Conservation (phyloP, 2,797 vertebrate genomes). For the Brachyalestes nurse region DNA sequence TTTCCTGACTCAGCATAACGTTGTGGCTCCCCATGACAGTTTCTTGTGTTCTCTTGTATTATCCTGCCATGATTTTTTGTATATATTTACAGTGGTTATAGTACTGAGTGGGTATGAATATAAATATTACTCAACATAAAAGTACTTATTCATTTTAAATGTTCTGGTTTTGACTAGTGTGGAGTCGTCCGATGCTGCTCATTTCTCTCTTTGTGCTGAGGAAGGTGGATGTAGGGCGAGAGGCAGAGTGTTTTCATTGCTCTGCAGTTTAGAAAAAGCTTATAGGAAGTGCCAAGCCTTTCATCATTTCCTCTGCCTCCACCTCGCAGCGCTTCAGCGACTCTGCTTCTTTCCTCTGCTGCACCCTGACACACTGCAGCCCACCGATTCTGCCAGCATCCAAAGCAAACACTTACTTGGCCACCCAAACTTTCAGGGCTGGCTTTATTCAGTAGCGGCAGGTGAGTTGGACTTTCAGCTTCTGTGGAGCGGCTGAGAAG, state of each 20-base stretch:
- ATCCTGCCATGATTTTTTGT: neutral
- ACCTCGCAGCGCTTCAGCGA: conserved; percentile 55
- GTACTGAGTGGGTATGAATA: conserved; percentile 13
- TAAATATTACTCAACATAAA: neutral
- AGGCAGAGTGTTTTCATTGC: neutral
- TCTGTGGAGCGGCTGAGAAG: conserved; percentile 63
- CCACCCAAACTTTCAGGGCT: neutral
- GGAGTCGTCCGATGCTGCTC: no score
- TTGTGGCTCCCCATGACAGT: no score
- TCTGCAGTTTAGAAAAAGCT: conserved; percentile 38
- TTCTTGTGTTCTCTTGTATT: no score
- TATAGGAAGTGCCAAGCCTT: conserved; percentile 53
- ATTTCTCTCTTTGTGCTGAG: neutral
- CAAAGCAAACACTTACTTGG: neutral
- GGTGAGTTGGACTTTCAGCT: conserved; percentile 19
- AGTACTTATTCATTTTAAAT: neutral
- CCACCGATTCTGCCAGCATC: neutral
- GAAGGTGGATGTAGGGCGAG: conserved; percentile 7
- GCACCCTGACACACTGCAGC: conserved; percentile 16
- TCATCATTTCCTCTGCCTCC: conserved; percentile 60
- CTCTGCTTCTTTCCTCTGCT: conserved; percentile 51
- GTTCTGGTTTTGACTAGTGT: neutral
- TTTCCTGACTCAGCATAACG: neutral
- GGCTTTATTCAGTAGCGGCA: neutral
- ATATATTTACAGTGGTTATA: neutral